Conservation (phyloP, 1,140 invertebrate genomes). For the Drosophila littoralis region DNA sequence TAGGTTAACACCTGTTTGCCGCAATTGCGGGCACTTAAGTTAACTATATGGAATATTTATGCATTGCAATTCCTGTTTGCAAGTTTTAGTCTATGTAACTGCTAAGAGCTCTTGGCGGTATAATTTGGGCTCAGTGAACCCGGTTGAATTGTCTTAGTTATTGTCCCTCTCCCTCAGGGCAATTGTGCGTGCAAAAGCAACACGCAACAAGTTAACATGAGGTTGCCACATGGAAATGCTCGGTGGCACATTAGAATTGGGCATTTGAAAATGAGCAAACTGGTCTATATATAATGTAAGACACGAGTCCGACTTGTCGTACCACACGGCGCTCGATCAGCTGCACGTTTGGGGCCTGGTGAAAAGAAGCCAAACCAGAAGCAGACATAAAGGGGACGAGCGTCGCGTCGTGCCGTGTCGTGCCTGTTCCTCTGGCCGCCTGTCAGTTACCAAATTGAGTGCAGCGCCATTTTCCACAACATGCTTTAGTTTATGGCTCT, state of each 20-base stretch:
- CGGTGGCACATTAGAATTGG: constrained; percentile 5
- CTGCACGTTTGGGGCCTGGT: constrained; percentile 56
- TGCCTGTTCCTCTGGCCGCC: constrained; percentile 35
- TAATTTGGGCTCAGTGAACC: constrained; percentile 16
- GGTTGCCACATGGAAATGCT: no score
- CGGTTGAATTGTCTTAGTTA: neutral
- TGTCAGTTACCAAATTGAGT: constrained; percentile 80
- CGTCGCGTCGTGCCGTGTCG: constrained; percentile 6
- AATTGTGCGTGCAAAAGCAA: constrained; percentile 44
- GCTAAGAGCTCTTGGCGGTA: neutral
- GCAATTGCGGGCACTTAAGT: no score
- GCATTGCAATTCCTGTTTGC: neutral
- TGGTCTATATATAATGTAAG: constrained; percentile 67
- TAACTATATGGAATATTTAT: neutral
- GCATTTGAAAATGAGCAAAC: constrained; percentile 64
- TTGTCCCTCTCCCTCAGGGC: constrained; percentile 17
- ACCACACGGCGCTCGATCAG: constrained; percentile 33
- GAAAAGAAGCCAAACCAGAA: constrained; percentile 69
- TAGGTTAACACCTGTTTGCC: neutral
- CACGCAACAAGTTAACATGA: constrained; percentile 20
- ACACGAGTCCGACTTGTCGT: constrained; percentile 46
- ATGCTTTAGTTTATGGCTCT: constrained; percentile 61
- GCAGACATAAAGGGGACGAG: constrained; percentile 54
- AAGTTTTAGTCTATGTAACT: neutral
- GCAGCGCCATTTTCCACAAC: constrained; percentile 73